phyloP scores from a whole-genome alignment of 2,888 invertebrate genomes.

The Syritta pipiens region DNA sequence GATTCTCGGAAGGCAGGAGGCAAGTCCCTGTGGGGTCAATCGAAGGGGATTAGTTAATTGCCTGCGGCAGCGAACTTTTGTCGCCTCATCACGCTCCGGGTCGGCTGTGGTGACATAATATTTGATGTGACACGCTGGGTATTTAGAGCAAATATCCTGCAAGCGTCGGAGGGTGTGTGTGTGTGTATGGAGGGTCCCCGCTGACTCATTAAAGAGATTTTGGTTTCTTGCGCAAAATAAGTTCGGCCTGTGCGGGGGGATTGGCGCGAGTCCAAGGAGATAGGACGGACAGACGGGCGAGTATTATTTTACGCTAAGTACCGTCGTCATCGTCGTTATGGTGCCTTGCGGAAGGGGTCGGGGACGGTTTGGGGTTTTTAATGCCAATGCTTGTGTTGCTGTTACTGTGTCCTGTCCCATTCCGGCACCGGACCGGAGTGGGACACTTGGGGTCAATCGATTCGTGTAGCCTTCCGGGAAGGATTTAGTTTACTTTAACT shows the following conservation, averaged over 20 bases:
- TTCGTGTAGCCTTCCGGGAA: conserved; percentile 16
- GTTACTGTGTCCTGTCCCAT: not conserved
- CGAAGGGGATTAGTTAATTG: conserved; percentile 15
- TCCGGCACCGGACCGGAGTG: no score
- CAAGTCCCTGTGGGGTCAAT: not conserved
- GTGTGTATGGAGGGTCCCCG: not conserved
- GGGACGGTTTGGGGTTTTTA: not conserved
- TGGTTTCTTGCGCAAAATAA: conserved; percentile 8
- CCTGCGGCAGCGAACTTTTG: not conserved
- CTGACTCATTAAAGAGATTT: conserved; percentile 18
- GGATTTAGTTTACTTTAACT: conserved; percentile 33
- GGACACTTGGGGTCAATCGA: conserved; percentile 37
- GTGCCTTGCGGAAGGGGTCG: conserved; percentile 5
- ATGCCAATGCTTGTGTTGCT: conserved; percentile 5
- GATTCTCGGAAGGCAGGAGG: conserved; percentile 1
- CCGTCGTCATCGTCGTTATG: conserved; percentile 14
- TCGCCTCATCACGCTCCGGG: not conserved
- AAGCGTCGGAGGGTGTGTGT: no score
- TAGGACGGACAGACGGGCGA: conserved; percentile 15
- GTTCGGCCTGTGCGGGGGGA: not conserved
- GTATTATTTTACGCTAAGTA: conserved; percentile 35
- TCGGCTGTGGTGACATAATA: not conserved
- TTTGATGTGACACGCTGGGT: not conserved
- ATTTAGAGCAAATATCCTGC: conserved; percentile 29
- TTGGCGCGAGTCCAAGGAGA: conserved; percentile 40